Evolutionary conservation across 2,113 vertebrate species (phyloP).

Genomic region (Cinclus cinclus): DNA sequence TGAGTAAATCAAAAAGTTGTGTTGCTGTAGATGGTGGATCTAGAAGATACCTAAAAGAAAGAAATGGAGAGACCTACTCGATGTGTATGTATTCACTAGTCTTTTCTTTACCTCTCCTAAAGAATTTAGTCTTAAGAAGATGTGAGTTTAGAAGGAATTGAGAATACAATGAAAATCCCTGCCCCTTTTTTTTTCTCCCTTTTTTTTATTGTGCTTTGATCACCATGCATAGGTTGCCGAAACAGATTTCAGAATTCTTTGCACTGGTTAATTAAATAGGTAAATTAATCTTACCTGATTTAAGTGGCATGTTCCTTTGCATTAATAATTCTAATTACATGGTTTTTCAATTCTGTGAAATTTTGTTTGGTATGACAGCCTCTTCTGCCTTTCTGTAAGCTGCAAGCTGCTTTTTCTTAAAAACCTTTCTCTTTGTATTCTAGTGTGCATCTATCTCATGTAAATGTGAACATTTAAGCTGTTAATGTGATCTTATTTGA

Average conservation of each 20-base stretch:
- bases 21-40: neutral
- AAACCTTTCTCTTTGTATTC: neutral
- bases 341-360: neutral
- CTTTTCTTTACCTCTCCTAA: neutral
- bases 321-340: neutral
- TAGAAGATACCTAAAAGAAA: neutral
- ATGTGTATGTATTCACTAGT: neutral
- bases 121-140: neutral
- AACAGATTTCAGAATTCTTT: neutral
- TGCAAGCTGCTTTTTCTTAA: neutral
- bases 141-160: neutral
- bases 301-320: neutral
- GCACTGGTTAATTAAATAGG: neutral
- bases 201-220: neutral
- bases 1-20: neutral
- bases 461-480: neutral
- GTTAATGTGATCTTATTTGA: neutral
- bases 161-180: neutral
- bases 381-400: neutral
- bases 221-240: neutral
- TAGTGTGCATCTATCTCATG: neutral
- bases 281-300: neutral
- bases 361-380: neutral
- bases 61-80: neutral
- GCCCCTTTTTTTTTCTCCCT: fast-evolving